Conservation (phyloP, 2,113 vertebrate species). For the Trogon surrucura region DNA sequence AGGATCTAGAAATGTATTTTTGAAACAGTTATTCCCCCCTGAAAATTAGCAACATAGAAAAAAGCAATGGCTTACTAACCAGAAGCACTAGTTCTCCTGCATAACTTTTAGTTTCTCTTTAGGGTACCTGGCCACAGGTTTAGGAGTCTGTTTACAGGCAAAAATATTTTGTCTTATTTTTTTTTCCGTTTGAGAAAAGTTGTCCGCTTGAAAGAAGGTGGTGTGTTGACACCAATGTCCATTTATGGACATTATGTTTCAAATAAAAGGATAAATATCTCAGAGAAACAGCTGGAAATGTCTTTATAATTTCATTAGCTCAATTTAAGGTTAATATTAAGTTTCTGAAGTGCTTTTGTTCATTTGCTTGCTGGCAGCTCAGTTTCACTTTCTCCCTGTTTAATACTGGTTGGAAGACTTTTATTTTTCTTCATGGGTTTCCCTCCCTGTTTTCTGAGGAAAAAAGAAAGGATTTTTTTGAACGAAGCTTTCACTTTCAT, state of each 20-base stretch:
- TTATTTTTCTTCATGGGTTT: not conserved
- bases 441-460: not conserved
- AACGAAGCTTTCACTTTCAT: not conserved
- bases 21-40: not conserved
- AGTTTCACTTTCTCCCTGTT: not conserved
- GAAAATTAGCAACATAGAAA: conserved; percentile 15
- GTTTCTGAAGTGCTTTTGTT: conserved; percentile 31
- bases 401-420: not conserved
- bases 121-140: not conserved
- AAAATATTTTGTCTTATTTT: not conserved
- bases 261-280: conserved; percentile 52
- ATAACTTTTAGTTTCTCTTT: not conserved
- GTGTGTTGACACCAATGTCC: not conserved
- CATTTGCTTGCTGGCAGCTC: not conserved
- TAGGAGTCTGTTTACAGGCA: not conserved
- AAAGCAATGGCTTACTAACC: not conserved
- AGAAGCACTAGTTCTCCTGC: not conserved
- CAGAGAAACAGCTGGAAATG: conserved; percentile 20
- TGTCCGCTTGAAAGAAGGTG: conserved; percentile 29
- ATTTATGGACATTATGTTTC: conserved; percentile 47
- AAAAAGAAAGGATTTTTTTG: not conserved
- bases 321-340: conserved; percentile 54
- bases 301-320: conserved; percentile 43
- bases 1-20: conserved; percentile 17
- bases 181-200: not conserved